Conservation (phyloP, 1,140 invertebrate genomes). For the Xylocopa sonorina region DNA sequence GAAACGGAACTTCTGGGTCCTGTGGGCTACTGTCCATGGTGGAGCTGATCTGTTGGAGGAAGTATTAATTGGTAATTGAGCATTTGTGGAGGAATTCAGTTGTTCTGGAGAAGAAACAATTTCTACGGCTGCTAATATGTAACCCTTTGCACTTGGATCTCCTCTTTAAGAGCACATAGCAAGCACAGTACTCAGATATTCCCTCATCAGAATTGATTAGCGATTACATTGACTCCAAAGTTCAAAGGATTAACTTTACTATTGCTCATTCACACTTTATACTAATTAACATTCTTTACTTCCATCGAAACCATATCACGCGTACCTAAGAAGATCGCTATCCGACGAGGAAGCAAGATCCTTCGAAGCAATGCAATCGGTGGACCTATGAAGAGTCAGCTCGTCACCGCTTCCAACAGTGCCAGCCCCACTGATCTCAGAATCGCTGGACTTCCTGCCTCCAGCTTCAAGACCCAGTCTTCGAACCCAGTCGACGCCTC, state of each 20-base stretch:
- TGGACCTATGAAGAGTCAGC: constrained; percentile 84
- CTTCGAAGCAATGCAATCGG: constrained; percentile 86
- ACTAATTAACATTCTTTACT: too few species aligned
- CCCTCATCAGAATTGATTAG: too few species aligned
- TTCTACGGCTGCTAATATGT: too few species aligned
- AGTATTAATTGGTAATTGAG: not conserved
- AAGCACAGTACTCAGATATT: too few species aligned
- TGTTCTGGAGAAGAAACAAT: too few species aligned
- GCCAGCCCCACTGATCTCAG: constrained; percentile 77
- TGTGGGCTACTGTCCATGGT: constrained; percentile 75
- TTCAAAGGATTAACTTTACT: too few species aligned
- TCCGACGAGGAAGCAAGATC: constrained; percentile 84
- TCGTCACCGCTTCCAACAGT: constrained; percentile 80
- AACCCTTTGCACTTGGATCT: too few species aligned
- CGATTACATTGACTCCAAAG: too few species aligned
- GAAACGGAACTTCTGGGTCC: constrained; percentile 78
- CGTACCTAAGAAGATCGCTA: constrained; percentile 83
- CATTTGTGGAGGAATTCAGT: too few species aligned
- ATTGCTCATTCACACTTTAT: too few species aligned
- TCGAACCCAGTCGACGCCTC: constrained; percentile 86
- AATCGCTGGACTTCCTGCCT: constrained; percentile 80
- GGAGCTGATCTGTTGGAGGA: constrained; percentile 76
- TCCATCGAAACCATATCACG: not conserved
- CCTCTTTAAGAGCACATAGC: too few species aligned
- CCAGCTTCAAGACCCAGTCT: constrained; percentile 79